A percentile compares a stretch with the other conserved stretches of the same genome.
Evolutionary conservation across 2,888 invertebrate genomes (phyloP).

Genomic region (Pherbina coryleti): DNA sequence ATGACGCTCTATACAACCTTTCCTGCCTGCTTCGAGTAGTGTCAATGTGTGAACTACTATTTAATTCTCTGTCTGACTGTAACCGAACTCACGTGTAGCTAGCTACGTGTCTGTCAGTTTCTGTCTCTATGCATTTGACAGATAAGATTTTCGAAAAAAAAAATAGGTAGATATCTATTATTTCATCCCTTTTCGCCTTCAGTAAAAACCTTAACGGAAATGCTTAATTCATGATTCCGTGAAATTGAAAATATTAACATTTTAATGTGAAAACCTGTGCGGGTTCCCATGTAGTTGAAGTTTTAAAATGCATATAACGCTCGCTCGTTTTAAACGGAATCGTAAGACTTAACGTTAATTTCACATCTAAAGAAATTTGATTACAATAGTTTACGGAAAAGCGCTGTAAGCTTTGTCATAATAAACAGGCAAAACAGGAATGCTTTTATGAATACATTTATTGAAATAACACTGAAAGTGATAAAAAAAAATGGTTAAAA

Average conservation of each 20-base stretch:
- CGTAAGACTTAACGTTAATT: not conserved
- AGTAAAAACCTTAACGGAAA: conserved; percentile 3
- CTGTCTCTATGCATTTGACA: not conserved
- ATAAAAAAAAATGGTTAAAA: no score
- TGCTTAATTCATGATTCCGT: not conserved
- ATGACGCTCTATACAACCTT: not conserved
- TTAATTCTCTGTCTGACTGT: not conserved
- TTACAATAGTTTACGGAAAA: no score
- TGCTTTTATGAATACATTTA: no score
- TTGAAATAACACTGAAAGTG: no score
- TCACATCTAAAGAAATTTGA: not conserved
- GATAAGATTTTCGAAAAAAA: not conserved
- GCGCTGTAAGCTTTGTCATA: no score
- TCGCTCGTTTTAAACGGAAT: no score
- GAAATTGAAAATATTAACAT: not conserved
- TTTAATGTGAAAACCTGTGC: not conserved
- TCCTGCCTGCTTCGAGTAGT: not conserved
- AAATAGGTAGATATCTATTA: no score
- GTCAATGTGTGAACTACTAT: conserved; percentile 9
- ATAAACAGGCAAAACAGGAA: no score
- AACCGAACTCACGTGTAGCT: not conserved
- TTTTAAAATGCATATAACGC: no score
- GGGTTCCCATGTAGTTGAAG: no score
- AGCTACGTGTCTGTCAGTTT: not conserved
- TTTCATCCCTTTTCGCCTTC: not conserved